Conservation (phyloP, 2,113 vertebrate species). For the Lepisosteus oculatus region DNA sequence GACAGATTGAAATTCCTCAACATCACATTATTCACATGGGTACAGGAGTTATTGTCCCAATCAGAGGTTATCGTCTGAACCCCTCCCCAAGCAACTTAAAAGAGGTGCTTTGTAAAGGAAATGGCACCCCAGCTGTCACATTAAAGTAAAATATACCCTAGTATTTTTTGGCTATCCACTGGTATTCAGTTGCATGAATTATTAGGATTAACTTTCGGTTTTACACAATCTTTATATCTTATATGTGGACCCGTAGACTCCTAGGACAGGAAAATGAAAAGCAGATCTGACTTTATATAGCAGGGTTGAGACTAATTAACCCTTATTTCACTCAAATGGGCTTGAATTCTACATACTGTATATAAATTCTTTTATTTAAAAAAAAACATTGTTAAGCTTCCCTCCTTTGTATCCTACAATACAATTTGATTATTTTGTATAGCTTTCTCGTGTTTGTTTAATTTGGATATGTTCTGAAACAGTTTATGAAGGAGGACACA, state of each 20-base stretch:
- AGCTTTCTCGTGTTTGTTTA: too few species aligned
- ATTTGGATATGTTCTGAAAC: too few species aligned
- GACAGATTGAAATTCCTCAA: not conserved
- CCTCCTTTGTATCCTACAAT: not conserved
- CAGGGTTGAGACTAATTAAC: slow-evolving; percentile 39
- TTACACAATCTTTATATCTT: slow-evolving; percentile 59
- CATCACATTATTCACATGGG: slow-evolving; percentile 3
- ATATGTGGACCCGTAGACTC: slow-evolving; percentile 46
- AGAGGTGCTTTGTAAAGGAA: slow-evolving; percentile 47
- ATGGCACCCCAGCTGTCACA: slow-evolving; percentile 58
- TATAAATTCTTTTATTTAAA: not conserved
- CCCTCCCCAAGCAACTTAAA: slow-evolving; percentile 33
- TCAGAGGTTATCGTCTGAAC: slow-evolving; percentile 58
- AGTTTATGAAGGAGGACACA: too few species aligned
- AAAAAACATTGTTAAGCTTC: not conserved
- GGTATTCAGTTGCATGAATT: slow-evolving; percentile 64
- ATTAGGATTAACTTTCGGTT: slow-evolving; percentile 60
- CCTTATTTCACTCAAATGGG: slow-evolving; percentile 10
- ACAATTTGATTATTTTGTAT: too few species aligned
- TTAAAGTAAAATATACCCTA: slow-evolving; percentile 66
- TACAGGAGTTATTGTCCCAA: slow-evolving; percentile 5
- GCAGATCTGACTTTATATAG: slow-evolving; percentile 59
- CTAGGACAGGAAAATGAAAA: slow-evolving; percentile 64
- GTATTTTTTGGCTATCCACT: slow-evolving; percentile 46
- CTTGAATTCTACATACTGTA: not conserved